Base-by-base conservation (phyloP, 2,113 vertebrate genomes). In the Otolemur garnettii region DNA sequence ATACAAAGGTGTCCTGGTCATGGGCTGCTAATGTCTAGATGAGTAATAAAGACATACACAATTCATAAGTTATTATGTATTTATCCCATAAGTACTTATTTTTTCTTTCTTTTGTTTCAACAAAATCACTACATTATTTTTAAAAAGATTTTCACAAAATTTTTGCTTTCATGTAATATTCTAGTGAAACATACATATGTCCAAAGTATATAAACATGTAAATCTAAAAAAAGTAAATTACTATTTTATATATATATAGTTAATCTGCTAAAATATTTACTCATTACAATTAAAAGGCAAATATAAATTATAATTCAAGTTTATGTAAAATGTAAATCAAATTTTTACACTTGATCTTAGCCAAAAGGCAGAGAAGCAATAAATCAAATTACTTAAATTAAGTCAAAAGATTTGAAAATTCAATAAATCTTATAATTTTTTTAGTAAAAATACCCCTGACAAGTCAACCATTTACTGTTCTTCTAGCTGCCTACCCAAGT, bases 91-190 rank as follows among this genome's bases (percentile, higher is more conserved):
- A 95, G 92, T 89, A 26, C 45, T 62, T 26, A 75, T 66, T 59
- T 42, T 71, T 68, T 69, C 57, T 68, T 94, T 62, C 26, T 19
- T 93, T 93, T 87, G 69, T 91, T 94, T 94, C 53, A 86, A 59
- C 21, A 68, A 86, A 90, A 80, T 95, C 45, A 82, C 21, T 71
- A 60, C 45, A 90, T 50, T 96, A 7, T 82, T 57, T 78, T 53
- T 57, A 82, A 64, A 2, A 77, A 33, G 35, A 90, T 81, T 85
- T 90, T 92, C 53, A 81, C 30, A 55, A 84, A 88, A 42, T 15
- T 68, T 92, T 91, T 94, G 53, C 78, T 59, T 8, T 91, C 22
- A 30, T 28, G 22, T 83, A 80, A 79, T 89, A 7, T 74, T 55
- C 71, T 55, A 62, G 24, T 33, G 38, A 79, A 93, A 53, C 50